These are phyloP conservation scores for Hetaerina americana DNA, from an alignment of 1,140 invertebrate genomes.

Conservation along the genomic window DNA sequence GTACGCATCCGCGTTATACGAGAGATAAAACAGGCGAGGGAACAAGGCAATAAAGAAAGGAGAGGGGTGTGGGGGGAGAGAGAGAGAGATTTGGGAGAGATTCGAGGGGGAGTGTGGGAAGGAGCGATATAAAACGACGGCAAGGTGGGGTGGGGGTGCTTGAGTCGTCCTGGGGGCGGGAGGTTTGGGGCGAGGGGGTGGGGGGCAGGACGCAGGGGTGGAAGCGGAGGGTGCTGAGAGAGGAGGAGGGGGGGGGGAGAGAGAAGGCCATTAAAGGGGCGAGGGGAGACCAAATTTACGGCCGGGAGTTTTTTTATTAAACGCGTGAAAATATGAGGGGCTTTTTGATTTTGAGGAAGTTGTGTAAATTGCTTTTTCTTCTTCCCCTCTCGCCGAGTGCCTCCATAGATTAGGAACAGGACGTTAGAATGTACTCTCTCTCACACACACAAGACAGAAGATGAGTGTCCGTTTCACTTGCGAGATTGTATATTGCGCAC, in stretches of 20 bases:
- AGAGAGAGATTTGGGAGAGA: background rate
- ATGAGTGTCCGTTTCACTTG: too few species aligned
- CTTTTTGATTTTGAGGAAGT: background rate
- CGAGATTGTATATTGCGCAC: too few species aligned
- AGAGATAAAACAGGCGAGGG: background rate
- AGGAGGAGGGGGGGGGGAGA: background rate
- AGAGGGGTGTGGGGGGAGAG: background rate
- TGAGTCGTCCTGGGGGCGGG: too few species aligned
- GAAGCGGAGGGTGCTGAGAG: background rate
- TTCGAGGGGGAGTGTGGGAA: background rate
- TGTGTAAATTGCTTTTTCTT: too few species aligned
- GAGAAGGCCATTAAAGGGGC: background rate
- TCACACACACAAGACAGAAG: too few species aligned
- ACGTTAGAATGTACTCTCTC: too few species aligned
- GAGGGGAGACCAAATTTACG: background rate
- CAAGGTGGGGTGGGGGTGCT: too few species aligned
- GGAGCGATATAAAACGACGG: too few species aligned
- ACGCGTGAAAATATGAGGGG: background rate
- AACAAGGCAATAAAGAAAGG: background rate
- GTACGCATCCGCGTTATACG: background rate
- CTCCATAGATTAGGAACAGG: too few species aligned
- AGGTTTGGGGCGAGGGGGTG: background rate
- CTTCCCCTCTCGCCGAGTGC: too few species aligned
- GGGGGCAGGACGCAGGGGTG: background rate
- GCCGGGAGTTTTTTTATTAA: background rate